Evolutionary conservation across 2,113 vertebrate genomes (phyloP).

Genomic region (Probosciger aterrimus): DNA sequence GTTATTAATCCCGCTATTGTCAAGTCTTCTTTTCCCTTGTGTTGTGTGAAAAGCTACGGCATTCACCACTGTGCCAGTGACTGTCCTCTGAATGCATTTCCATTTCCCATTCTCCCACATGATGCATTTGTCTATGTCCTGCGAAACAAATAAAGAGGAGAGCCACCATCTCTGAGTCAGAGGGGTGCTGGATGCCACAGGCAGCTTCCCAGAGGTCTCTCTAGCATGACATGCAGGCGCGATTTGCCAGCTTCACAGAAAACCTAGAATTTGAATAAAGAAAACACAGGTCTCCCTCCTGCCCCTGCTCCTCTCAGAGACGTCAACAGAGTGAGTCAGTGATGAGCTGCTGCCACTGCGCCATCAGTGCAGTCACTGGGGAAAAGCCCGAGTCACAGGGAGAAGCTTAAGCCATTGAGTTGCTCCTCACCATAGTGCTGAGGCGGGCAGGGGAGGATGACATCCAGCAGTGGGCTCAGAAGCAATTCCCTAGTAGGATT

Average conservation of each 20-base stretch:
- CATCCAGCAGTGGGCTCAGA: neutral
- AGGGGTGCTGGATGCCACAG: neutral
- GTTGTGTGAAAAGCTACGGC: neutral
- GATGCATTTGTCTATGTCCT: neutral
- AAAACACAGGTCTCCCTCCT: neutral
- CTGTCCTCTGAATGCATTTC: neutral
- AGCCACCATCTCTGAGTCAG: constrained; percentile 27
- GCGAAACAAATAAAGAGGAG: neutral
- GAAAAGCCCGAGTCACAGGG: neutral
- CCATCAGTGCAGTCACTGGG: neutral
- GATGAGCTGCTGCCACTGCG: neutral
- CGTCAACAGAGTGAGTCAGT: constrained; percentile 9
- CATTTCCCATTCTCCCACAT: neutral
- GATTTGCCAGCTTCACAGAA: neutral
- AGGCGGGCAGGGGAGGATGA: neutral
- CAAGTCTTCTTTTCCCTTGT: neutral
- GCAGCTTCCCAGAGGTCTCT: neutral
- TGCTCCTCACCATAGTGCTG: neutral
- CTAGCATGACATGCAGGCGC: accelerated
- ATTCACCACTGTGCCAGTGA: neutral
- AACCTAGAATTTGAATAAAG: neutral
- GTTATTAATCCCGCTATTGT: neutral
- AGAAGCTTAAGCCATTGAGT: neutral
- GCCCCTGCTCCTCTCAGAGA: neutral
- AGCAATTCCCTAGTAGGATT: constrained; percentile 8